Base-by-base conservation (phyloP, 2,113 vertebrate species). In the Myotis brandtii region DNA sequence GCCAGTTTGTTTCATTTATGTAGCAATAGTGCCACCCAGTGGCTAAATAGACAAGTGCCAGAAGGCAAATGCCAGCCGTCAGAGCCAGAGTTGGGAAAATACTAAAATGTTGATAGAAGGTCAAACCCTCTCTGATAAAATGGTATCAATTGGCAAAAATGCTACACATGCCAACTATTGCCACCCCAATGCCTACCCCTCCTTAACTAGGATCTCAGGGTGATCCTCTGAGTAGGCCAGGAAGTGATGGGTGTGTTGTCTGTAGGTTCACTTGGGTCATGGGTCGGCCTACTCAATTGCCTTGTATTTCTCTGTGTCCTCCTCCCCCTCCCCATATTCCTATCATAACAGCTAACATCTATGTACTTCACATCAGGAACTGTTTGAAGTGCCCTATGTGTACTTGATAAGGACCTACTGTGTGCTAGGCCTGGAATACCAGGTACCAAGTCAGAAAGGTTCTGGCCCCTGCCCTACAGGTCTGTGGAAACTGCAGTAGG, bases 1-100 rank as follows among this genome's bases (percentile, higher is more conserved):
- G 16, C n/a, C 76, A 1, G 12, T 43, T 64, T 67, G 48, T 48
- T 89, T 93, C 23, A 93, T 95, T 94, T 77, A 21, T 70, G 43
- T 4, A 1, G 66, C 93, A 66, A 91, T 56, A 13, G 9, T 37
- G 18, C 92, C 94, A 43, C 72, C 76, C 5, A 52, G 84, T 86
- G 97, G 84, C 20, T 12, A 4, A 0, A 5, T 0, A 13, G 79
- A 48, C 75, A 93, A 69, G 25, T 66, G 52, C 37, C 32, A 25
- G 48, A 86, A 54, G 30, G 13, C 34, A 34, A 79, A 87, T 1
- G 6, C 10, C 4, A 2, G 62, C 27, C 2, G 9, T 46, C 43
- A 13, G 2, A 8, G n/a, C 14, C 50, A 21, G 59, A 11, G 10
- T 5, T 18, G 62, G n/a, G 67, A 73, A 84, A 86, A 25, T 0